phyloP scores from a whole-genome alignment of 2,888 invertebrate genomes.

The Ophion ventricosus region DNA sequence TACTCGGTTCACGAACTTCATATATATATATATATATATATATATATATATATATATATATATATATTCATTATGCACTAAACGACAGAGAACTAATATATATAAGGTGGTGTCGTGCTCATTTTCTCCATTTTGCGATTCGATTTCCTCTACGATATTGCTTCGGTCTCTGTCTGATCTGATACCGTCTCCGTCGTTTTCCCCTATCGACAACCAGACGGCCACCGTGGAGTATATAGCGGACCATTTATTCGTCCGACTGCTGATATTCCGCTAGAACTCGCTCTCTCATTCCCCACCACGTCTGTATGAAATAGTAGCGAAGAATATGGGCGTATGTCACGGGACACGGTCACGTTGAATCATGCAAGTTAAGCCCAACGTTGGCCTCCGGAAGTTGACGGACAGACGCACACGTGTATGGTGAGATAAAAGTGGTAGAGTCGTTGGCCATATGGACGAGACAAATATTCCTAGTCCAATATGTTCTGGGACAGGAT shows the following conservation, averaged over 20 bases:
- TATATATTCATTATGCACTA: constrained; percentile 7
- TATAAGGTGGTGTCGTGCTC: constrained; percentile 71
- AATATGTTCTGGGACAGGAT: not conserved
- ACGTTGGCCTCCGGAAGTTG: not conserved
- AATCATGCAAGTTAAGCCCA: not conserved
- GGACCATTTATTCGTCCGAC: constrained; percentile 29
- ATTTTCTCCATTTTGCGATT: constrained; percentile 81
- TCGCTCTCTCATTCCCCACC: not conserved
- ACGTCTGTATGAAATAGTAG: not conserved
- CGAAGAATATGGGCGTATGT: not conserved
- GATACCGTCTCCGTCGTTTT: constrained; percentile 13
- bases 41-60: constrained; percentile 9
- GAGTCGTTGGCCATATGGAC: constrained; percentile 13
- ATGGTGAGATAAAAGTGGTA: not conserved
- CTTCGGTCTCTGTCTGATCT: constrained; percentile 58
- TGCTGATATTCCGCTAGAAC: not conserved
- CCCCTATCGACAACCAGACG: constrained; percentile 20
- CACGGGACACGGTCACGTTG: not conserved
- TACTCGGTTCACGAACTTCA: constrained; percentile 39
- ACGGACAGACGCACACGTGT: not conserved
- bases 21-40: constrained; percentile 11
- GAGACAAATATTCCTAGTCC: constrained; percentile 9
- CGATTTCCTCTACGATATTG: constrained; percentile 81
- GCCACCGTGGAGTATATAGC: constrained; percentile 1
- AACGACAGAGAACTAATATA: constrained; percentile 36